Conservation (phyloP, 2,888 invertebrate species). For the Ochropacha duplaris region DNA sequence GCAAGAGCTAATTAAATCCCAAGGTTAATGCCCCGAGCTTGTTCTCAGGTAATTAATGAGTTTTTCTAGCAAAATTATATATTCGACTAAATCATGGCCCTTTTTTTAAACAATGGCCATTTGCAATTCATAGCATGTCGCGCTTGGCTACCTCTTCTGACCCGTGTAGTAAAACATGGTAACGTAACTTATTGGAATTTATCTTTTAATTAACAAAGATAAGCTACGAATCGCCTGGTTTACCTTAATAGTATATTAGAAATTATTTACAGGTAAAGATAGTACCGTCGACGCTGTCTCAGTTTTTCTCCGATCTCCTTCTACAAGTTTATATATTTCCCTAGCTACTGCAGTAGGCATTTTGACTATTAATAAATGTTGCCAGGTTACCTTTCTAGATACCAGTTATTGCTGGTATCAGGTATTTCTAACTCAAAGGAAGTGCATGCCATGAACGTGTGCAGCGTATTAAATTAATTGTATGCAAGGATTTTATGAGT, state of each 20-base stretch:
- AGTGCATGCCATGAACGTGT: not conserved
- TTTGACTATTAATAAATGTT: not conserved
- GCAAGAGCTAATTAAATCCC: constrained; percentile 30
- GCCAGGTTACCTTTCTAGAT: not conserved
- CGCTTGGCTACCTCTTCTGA: constrained; percentile 39
- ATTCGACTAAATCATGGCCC: constrained; percentile 47
- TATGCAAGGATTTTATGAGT: not conserved
- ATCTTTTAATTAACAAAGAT: not conserved
- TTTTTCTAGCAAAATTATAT: constrained; percentile 49
- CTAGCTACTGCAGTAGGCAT: not conserved
- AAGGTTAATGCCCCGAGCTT: constrained; percentile 39
- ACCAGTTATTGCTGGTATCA: not conserved
- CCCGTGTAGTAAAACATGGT: not conserved
- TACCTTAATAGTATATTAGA: not conserved
- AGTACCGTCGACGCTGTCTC: not conserved
- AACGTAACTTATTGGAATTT: constrained; percentile 3
- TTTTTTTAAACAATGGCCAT: constrained; percentile 34
- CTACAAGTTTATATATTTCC: not conserved
- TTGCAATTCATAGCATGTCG: constrained; percentile 54
- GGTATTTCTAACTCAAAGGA: not conserved
- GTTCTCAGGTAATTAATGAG: constrained; percentile 37
- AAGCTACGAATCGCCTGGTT: not conserved
- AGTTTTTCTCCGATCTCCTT: not conserved
- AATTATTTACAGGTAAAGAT: not conserved
- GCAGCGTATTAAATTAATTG: not conserved